Evolutionary conservation across 2,888 invertebrate genomes (phyloP).

Genomic region (Clivina fossor): DNA sequence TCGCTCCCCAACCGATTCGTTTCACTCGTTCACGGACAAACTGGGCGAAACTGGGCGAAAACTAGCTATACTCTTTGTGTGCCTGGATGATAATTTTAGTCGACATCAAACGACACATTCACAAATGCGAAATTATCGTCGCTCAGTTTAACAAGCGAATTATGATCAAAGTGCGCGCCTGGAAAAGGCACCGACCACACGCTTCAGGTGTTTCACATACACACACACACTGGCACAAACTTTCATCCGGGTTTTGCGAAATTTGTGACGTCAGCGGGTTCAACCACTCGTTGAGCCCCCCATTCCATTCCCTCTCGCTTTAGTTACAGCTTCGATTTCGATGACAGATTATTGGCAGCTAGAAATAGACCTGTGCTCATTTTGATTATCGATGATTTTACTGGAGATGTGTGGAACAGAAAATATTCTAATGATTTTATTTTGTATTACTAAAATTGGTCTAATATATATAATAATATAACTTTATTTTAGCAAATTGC

Average conservation of each 20-base stretch:
- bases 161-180: slow-evolving; percentile 30
- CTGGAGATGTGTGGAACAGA: no score
- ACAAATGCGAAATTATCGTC: slow-evolving; percentile 27
- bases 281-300: not conserved
- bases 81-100: slow-evolving; percentile 21
- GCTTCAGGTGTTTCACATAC: slow-evolving; percentile 20
- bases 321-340: not conserved
- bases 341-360: no score
- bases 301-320: not conserved
- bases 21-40: not conserved
- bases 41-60: no score
- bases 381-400: no score
- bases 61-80: no score
- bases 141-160: slow-evolving; percentile 30
- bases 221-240: no score
- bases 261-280: slow-evolving; percentile 1
- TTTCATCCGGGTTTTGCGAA: not conserved
- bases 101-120: slow-evolving; percentile 30
- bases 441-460: no score
- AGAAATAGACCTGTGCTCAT: no score
- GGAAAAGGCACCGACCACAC: slow-evolving; percentile 18
- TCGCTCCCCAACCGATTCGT: no score
- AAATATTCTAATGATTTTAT: no score
- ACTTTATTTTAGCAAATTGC: no score
- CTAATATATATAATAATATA: no score